A percentile compares a stretch with the other conserved stretches of the same genome.
These are phyloP conservation scores for Vulpes ferrilata DNA, from an alignment of 2,113 vertebrate genomes.

Conservation along the genomic window DNA sequence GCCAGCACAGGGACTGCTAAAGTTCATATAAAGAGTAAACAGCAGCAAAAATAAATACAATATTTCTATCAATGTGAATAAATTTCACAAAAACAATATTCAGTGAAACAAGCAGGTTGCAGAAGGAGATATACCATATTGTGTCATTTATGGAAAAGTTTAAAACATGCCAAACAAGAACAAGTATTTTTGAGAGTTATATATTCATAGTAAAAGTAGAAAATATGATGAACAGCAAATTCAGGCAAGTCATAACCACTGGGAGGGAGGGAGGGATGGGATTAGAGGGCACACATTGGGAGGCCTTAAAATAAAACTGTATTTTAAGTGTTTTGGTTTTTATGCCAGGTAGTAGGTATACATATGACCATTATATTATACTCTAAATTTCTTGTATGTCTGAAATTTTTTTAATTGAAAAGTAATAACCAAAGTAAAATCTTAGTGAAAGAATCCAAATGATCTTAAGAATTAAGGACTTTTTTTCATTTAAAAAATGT, in stretches of 20 bases:
- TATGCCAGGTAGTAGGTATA: background rate
- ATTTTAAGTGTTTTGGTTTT: background rate
- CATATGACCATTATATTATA: background rate
- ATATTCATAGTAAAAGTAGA: background rate
- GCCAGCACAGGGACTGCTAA: background rate
- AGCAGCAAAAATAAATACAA: background rate
- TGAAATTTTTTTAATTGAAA: slow-evolving; percentile 25
- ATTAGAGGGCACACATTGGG: background rate
- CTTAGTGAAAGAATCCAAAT: background rate
- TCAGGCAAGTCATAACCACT: background rate
- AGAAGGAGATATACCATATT: background rate
- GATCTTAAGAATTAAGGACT: background rate
- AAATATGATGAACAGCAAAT: slow-evolving; percentile 18
- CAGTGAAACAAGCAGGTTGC: background rate
- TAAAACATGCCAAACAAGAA: background rate
- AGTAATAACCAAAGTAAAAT: background rate
- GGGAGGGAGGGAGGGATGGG: background rate
- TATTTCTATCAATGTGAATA: background rate
- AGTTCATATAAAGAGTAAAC: background rate
- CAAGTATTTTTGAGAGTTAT: slow-evolving; percentile 23
- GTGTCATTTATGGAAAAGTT: background rate
- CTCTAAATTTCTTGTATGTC: background rate
- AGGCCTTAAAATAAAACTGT: background rate
- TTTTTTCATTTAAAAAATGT: slow-evolving; percentile 23
- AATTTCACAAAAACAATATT: background rate